Base-by-base conservation (phyloP, 2,797 vertebrate genomes). In the Yasuhikotakia modesta region DNA sequence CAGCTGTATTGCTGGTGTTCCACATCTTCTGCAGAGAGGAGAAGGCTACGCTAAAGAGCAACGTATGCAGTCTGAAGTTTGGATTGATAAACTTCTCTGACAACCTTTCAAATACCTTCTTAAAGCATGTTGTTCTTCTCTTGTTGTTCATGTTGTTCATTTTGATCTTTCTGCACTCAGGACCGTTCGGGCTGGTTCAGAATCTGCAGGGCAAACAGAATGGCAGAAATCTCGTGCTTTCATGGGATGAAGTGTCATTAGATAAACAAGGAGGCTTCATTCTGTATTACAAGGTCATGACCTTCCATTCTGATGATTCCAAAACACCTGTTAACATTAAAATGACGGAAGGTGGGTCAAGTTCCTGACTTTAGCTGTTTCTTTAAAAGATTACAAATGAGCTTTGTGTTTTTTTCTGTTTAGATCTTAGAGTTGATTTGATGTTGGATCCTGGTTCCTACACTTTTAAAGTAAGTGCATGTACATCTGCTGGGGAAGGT, bases 11-110 rank as follows among this genome's bases (percentile, higher is more conserved):
- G 32, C 27, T 0, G 71, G 45, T n/a, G 80, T 85, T 14, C 83
- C 86, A 2, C 14, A 82, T 57, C 82, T 92, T 2, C 79, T 92
- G 0, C 78, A 89, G 35, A 87, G 63, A 65, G 84, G 70, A 64
- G 83, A 91, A 39, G 91, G 88, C 6, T 93, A 92, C 19, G 39
- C 84, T 14, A 21, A 11, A 2, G 90, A 93, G 73, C 46, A 61
- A 57, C 11, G 93, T 94, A 78, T 86, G 90, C 2, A 69, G 16
- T 14, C 30, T 17, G 5, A 1, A 30, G 4, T 65, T 2, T 2
- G 6, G 65, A 7, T 57, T 52, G 52, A 19, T 21, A 19, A 1
- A 74, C 13, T 30, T 24, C 6, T 55, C 4, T 53, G 27, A 35
- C 5, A 46, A 60, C 52, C 19, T 13, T 45, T n/a, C n/a, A 45